Conservation (phyloP, 1,140 invertebrate genomes). For the Parapsyche elsis region DNA sequence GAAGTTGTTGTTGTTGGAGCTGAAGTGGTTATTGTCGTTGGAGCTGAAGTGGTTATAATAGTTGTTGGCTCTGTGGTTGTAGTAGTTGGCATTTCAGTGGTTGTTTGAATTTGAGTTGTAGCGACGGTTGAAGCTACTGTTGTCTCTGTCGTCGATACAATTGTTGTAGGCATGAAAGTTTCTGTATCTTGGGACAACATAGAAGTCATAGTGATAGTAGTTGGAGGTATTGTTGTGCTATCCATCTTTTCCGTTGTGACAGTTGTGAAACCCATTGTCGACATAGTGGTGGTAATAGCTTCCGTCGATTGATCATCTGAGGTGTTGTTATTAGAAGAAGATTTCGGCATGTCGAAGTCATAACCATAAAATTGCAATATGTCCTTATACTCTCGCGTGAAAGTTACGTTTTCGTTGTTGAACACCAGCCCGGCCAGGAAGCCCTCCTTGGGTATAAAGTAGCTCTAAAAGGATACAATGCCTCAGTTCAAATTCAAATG, state of each 20-base stretch:
- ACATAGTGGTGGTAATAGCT: constrained; percentile 48
- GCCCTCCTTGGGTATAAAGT: constrained; percentile 82
- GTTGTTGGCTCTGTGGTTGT: constrained; percentile 52
- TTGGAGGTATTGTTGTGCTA: constrained; percentile 32
- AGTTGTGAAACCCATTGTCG: constrained; percentile 13
- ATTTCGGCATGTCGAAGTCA: constrained; percentile 68
- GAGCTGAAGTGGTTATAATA: constrained; percentile 11
- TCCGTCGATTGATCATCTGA: background rate
- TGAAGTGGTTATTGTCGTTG: constrained; percentile 37
- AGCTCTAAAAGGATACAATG: constrained; percentile 72
- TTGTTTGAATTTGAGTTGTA: constrained; percentile 45
- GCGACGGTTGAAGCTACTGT: constrained; percentile 56
- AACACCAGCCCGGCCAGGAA: constrained; percentile 81
- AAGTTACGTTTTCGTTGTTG: constrained; percentile 78
- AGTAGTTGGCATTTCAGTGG: constrained; percentile 41
- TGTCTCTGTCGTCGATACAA: constrained; percentile 56
- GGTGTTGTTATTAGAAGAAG: constrained; percentile 3
- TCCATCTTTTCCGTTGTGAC: constrained; percentile 24
- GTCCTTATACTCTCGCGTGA: constrained; percentile 75
- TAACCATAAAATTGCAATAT: constrained; percentile 82
- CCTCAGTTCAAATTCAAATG: background rate
- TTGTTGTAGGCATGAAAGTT: constrained; percentile 53
- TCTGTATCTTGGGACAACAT: constrained; percentile 48
- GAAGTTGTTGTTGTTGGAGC: constrained; percentile 38
- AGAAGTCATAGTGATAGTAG: constrained; percentile 56